phyloP scores from a whole-genome alignment of 1,140 invertebrate genomes.

The Drosophila orena region DNA sequence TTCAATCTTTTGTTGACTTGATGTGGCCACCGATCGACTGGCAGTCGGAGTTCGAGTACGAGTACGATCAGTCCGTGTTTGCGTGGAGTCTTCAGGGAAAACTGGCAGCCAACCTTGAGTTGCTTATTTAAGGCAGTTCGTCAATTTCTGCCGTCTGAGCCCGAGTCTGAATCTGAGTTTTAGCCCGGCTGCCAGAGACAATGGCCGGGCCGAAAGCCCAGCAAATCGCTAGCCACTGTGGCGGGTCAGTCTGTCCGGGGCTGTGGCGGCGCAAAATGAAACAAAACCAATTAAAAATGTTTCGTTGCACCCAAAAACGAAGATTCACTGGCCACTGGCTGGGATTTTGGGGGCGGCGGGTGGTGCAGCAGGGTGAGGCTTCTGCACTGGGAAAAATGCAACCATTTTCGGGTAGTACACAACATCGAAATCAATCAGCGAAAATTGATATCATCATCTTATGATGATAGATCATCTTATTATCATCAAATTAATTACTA shows the following conservation, averaged over 20 bases:
- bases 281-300: slow-evolving; percentile 84
- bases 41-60: slow-evolving; percentile 12
- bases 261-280: slow-evolving; percentile 77
- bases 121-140: slow-evolving; percentile 80
- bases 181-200: slow-evolving; percentile 39
- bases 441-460: too few relatives aligned
- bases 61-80: slow-evolving; percentile 20
- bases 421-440: too few relatives aligned
- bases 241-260: slow-evolving; percentile 53
- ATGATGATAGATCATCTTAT: too few relatives aligned
- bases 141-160: slow-evolving; percentile 62
- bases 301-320: slow-evolving; percentile 83
- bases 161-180: slow-evolving; percentile 10
- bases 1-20: slow-evolving; percentile 84
- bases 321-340: slow-evolving; percentile 44
- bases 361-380: slow-evolving; percentile 1
- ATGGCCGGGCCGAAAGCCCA: slow-evolving; percentile 54
- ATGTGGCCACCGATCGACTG: slow-evolving; percentile 78
- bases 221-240: slow-evolving; percentile 79
- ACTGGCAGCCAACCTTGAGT: slow-evolving; percentile 81
- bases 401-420: too few relatives aligned
- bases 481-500: too few relatives aligned
- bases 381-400: slow-evolving; percentile 3
- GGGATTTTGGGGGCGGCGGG: neutral
- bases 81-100: slow-evolving; percentile 75